Percentiles rank a stretch among this genome's conserved stretches.
These are phyloP conservation scores for Periophthalmus magnuspinnatus DNA, from an alignment of 2,797 vertebrate species.

Conservation along the genomic window DNA sequence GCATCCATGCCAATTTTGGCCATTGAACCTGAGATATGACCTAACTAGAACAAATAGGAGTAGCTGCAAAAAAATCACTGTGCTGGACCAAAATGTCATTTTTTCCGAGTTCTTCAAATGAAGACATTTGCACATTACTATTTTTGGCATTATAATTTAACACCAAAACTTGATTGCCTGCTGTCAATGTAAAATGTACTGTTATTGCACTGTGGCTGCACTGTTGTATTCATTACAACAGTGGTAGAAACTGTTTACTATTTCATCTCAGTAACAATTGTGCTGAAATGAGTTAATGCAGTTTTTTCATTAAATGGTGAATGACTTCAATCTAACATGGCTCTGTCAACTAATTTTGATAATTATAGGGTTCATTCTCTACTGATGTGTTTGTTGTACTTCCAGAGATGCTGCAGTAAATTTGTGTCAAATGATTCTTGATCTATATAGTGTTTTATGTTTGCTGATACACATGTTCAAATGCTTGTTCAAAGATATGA, in stretches of 20 bases:
- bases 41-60: neutral
- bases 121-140: neutral
- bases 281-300: constrained; percentile 41
- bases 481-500: too few relatives aligned
- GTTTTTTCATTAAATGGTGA: constrained; percentile 59
- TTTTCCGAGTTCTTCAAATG: neutral
- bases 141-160: neutral
- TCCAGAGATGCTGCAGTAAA: too few relatives aligned
- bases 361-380: neutral
- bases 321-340: neutral
- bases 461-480: too few relatives aligned
- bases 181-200: constrained; percentile 43
- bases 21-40: neutral
- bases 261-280: constrained; percentile 12
- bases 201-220: constrained; percentile 16
- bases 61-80: constrained; percentile 19
- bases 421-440: too few relatives aligned
- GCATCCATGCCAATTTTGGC: too few relatives aligned
- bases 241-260: constrained; percentile 23
- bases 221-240: constrained; percentile 39
- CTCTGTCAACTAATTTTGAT: neutral
- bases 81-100: constrained; percentile 23
- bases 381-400: too few relatives aligned
- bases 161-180: constrained; percentile 50
- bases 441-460: too few relatives aligned